Percentiles rank a stretch among this genome's conserved stretches.
Conservation (phyloP, 1,140 invertebrate species). For the Zaprionus ornatus region DNA sequence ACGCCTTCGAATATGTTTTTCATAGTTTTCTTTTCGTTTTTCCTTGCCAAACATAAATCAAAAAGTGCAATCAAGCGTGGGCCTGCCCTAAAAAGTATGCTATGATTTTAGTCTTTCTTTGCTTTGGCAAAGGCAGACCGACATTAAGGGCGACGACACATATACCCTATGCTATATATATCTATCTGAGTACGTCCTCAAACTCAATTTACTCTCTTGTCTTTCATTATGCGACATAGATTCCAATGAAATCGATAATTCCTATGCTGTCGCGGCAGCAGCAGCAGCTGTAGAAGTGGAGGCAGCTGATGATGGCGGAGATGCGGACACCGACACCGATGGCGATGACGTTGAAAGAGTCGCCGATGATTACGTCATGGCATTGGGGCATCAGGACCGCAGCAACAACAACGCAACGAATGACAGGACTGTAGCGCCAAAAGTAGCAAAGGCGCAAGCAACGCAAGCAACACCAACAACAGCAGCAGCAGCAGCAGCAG, state of each 20-base stretch:
- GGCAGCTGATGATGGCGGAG: slow-evolving; percentile 21
- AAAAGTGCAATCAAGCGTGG: slow-evolving; percentile 1
- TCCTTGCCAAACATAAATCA: not conserved
- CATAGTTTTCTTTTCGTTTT: not conserved
- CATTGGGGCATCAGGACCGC: slow-evolving; percentile 26
- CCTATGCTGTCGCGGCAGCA: slow-evolving; percentile 47
- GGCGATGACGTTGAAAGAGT: slow-evolving; percentile 43
- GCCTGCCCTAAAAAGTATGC: not conserved
- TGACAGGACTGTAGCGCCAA: slow-evolving; percentile 23
- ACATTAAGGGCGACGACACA: not conserved
- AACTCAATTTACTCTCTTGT: slow-evolving; percentile 42
- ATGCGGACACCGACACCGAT: slow-evolving; percentile 14
- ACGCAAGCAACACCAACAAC: slow-evolving; percentile 31
- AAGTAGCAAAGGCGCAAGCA: slow-evolving; percentile 24
- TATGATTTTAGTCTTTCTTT: not conserved
- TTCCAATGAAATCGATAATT: slow-evolving; percentile 83
- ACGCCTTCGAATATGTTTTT: not conserved
- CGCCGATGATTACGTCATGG: slow-evolving; percentile 69
- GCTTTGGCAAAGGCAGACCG: not conserved
- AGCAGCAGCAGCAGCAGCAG: slow-evolving; percentile 22
- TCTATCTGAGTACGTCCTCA: slow-evolving; percentile 18
- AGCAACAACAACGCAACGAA: slow-evolving; percentile 16
- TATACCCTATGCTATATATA: slow-evolving; percentile 17
- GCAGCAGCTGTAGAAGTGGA: slow-evolving; percentile 22
- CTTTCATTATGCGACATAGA: slow-evolving; percentile 57